Base-by-base conservation (phyloP, 1,140 invertebrate species). In the Piezodorus guildinii region DNA sequence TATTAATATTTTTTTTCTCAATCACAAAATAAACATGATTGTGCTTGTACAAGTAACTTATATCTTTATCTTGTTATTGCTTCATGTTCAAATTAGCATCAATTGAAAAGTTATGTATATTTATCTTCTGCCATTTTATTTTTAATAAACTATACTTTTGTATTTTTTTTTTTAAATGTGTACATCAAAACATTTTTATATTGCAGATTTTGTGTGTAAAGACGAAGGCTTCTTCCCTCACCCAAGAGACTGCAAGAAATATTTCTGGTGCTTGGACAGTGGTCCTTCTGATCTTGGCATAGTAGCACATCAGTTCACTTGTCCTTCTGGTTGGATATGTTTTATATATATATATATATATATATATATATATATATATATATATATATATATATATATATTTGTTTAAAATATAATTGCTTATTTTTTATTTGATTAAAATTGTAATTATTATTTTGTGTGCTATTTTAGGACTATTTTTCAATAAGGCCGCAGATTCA, bases 181-280 rank as follows among this genome's bases (percentile, higher is more conserved):
- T 10, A 10, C 34, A 39, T 39, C 9, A 39, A 39, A 39, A 39
- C 6, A n/a, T 17, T 16, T 60, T 63, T 68, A 69, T 63, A 62
- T 73, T 72, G 60, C 68, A 82, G 89, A 90, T 70, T 96, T 95
- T 72, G 89, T 91, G 70, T 96, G 92, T 71, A 88, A 87, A 71
- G 91, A 94, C 66, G 92, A 95, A 79, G 92, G 92, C 46, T 96
- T 96, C 76, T 95, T 86, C 76, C 85, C 86, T n/a, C 91, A 96
- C 76, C 91, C 91, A 1, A 80, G 87, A 39, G 91, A 94, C 71
- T 96, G 92, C 74, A 91, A 92, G 72, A 94, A 94, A 72, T 96
- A 96, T 70, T 95, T 91, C 74, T 94, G 91, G 91, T 96, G 92
- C 74, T 75, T 95, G 51, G 89, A 92, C 68, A 90, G 87, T 70